Conservation (phyloP, 2,797 vertebrate genomes). For the Xenentodon cancila region DNA sequence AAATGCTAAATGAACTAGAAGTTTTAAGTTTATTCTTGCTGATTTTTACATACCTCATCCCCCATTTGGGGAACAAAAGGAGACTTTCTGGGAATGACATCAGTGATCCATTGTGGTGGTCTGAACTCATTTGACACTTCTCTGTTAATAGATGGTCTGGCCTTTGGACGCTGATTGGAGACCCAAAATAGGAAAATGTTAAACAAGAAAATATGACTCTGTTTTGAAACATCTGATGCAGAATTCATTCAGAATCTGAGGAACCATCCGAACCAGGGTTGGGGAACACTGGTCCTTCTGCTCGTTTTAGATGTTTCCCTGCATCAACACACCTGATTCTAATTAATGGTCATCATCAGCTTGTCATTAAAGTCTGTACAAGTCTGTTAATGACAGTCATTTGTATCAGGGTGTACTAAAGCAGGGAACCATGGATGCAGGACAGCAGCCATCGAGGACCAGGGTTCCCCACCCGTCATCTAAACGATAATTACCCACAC, state of each 20-base stretch:
- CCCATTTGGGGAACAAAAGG: conserved; percentile 99
- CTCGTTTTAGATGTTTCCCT: no score
- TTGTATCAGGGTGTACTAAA: no score
- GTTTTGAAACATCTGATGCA: neutral
- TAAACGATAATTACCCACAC: neutral
- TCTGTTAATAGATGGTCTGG: conserved; percentile 78
- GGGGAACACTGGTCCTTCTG: no score
- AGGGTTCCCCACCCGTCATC: no score
- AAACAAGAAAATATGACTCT: neutral
- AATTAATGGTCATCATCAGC: no score
- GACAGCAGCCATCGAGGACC: no score
- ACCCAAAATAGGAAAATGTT: conserved; percentile 13
- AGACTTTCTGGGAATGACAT: conserved; percentile 93
- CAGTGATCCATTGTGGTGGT: conserved; percentile 94
- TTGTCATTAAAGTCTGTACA: no score
- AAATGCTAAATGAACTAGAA: no score
- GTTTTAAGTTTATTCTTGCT: no score
- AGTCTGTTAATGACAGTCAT: no score
- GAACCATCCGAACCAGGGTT: neutral
- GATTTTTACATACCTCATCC: conserved; percentile 86
- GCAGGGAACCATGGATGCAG: no score
- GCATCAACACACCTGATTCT: no score
- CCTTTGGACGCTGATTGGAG: conserved; percentile 74
- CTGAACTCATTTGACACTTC: conserved; percentile 90
- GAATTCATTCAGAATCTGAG: neutral